Percentiles rank a stretch among this genome's conserved stretches.
Conservation (phyloP, 2,797 vertebrate genomes). For the Pantherophis vulpinus region DNA sequence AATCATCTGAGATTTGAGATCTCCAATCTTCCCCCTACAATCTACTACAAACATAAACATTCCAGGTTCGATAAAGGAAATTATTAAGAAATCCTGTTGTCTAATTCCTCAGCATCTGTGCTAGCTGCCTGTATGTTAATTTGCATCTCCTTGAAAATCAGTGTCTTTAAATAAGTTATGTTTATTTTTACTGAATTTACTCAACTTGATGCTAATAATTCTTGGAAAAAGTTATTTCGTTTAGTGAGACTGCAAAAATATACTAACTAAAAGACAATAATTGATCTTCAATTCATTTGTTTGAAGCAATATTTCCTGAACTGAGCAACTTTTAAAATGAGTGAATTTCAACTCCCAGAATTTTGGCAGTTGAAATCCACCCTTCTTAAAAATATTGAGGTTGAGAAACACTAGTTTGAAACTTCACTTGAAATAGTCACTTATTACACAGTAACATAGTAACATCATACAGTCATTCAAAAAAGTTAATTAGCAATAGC, state of each 20-base stretch:
- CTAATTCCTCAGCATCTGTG: not conserved
- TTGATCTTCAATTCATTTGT: not conserved
- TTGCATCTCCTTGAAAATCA: not conserved
- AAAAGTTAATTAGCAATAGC: not conserved
- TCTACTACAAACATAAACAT: not conserved
- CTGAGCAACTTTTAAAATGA: not conserved
- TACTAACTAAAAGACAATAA: not conserved
- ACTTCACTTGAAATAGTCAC: not conserved
- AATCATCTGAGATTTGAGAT: not conserved
- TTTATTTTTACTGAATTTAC: not conserved
- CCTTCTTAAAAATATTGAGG: not conserved
- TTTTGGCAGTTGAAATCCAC: not conserved
- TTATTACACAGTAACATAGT: not conserved
- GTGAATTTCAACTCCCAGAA: not conserved
- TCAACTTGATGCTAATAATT: not conserved
- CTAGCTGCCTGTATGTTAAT: not conserved
- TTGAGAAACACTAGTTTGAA: not conserved
- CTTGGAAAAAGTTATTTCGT: not conserved
- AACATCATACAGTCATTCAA: slow-evolving; percentile 19
- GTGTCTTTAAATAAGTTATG: not conserved
- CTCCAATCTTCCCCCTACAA: not conserved
- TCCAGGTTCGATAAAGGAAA: not conserved
- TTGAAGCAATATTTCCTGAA: not conserved
- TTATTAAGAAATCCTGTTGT: not conserved
- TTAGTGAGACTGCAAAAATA: not conserved